Conservation (phyloP, 2,113 vertebrate genomes). For the Zingel zingel region DNA sequence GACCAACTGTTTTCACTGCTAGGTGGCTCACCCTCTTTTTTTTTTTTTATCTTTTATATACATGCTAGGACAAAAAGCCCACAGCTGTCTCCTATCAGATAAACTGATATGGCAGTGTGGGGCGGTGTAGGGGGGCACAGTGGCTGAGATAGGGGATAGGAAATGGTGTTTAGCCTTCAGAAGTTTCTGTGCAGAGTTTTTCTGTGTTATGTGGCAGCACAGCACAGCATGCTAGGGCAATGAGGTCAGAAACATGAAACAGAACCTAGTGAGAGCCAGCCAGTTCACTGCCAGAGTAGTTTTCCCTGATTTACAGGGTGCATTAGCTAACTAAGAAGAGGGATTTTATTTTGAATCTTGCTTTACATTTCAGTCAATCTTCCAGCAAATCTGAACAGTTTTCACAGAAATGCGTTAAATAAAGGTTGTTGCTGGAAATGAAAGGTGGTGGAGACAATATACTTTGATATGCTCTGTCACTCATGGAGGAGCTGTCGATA, state of each 20-base stretch:
- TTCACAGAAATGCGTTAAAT: neutral
- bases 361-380: slow-evolving; percentile 37
- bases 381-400: neutral
- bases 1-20: slow-evolving; percentile 49
- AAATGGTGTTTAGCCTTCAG: slow-evolving; percentile 35
- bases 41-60: slow-evolving; percentile 10
- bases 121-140: slow-evolving; percentile 32
- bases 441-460: neutral
- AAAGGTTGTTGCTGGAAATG: neutral
- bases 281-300: slow-evolving; percentile 46
- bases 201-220: slow-evolving; percentile 48
- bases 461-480: slow-evolving; percentile 34
- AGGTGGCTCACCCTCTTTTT: slow-evolving; percentile 32
- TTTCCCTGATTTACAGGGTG: slow-evolving; percentile 66
- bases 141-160: slow-evolving; percentile 43
- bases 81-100: slow-evolving; percentile 75
- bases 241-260: slow-evolving; percentile 78
- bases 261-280: slow-evolving; percentile 41
- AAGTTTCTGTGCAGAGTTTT: slow-evolving; percentile 48
- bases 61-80: slow-evolving; percentile 31
- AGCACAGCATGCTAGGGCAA: slow-evolving; percentile 56
- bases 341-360: slow-evolving; percentile 27
- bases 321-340: slow-evolving; percentile 52
- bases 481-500: slow-evolving; percentile 46
- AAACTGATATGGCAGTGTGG: slow-evolving; percentile 28